Percentiles rank a stretch among this genome's conserved stretches.
phyloP scores from a whole-genome alignment of 2,888 invertebrate genomes.

The Epinotia nisella region DNA sequence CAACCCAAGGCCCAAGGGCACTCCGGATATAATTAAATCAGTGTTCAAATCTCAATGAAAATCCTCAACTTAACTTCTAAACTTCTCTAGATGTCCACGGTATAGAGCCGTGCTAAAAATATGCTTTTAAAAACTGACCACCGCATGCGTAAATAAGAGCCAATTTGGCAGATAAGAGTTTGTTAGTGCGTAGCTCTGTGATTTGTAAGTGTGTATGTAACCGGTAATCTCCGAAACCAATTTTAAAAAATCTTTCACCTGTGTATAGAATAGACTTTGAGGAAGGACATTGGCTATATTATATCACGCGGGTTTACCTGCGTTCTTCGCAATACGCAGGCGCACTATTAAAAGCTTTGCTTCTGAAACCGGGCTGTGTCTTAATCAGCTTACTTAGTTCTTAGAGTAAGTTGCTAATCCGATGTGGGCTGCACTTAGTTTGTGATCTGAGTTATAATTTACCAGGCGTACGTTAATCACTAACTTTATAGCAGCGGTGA shows the following conservation, averaged over 20 bases:
- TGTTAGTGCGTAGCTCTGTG: too few species aligned
- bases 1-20: background rate
- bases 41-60: background rate
- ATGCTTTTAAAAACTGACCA: background rate
- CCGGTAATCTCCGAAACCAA: too few species aligned
- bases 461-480: slow-evolving; percentile 29
- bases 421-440: slow-evolving; percentile 28
- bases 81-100: background rate
- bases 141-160: too few species aligned
- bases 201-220: too few species aligned
- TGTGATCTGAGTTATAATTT: slow-evolving; percentile 37
- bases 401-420: slow-evolving; percentile 33
- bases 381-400: slow-evolving; percentile 24
- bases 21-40: background rate
- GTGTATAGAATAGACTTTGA: too few species aligned
- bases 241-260: too few species aligned
- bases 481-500: slow-evolving; percentile 8
- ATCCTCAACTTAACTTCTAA: background rate
- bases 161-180: background rate
- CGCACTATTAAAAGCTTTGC: background rate
- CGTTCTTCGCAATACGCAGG: too few species aligned
- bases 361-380: background rate
- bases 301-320: too few species aligned
- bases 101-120: background rate
- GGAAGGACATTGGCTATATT: too few species aligned